A percentile compares a stretch with the other conserved stretches of the same genome.
These are phyloP conservation scores for Corythoichthys haematopterus DNA, from an alignment of 2,113 vertebrate species.

Conservation along the genomic window DNA sequence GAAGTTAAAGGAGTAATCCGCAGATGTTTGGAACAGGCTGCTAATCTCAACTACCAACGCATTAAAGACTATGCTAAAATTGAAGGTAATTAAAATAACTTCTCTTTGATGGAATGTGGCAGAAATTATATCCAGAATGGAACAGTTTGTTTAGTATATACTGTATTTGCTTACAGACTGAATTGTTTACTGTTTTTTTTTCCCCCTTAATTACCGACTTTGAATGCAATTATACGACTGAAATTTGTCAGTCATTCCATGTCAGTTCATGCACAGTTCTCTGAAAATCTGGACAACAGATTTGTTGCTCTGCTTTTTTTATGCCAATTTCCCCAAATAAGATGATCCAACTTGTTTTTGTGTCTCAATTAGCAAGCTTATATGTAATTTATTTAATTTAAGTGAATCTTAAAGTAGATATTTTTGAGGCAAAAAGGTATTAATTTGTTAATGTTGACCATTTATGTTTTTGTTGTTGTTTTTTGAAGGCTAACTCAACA, in stretches of 20 bases:
- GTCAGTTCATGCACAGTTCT: neutral
- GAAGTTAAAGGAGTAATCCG: slow-evolving; percentile 98
- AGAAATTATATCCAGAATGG: neutral
- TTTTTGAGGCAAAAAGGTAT: neutral
- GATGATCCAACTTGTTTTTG: neutral
- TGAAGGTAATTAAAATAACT: slow-evolving; percentile 83
- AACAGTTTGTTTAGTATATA: neutral
- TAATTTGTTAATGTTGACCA: neutral
- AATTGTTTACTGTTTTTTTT: neutral
- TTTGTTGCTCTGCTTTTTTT: neutral
- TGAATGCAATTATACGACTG: neutral
- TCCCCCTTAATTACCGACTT: neutral
- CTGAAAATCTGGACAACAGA: neutral
- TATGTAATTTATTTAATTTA: neutral
- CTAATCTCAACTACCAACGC: slow-evolving; percentile 93
- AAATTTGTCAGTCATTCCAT: neutral
- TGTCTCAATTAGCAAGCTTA: neutral
- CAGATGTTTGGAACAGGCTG: slow-evolving; percentile 98
- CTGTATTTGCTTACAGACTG: neutral
- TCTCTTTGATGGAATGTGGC: neutral
- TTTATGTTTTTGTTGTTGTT: neutral
- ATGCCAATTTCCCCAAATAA: neutral
- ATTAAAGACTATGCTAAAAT: slow-evolving; percentile 97
- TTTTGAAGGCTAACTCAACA: neutral
- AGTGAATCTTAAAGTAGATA: neutral